These are phyloP conservation scores for Cheilosia vulpina DNA, from an alignment of 2,888 invertebrate genomes.

Conservation along the genomic window DNA sequence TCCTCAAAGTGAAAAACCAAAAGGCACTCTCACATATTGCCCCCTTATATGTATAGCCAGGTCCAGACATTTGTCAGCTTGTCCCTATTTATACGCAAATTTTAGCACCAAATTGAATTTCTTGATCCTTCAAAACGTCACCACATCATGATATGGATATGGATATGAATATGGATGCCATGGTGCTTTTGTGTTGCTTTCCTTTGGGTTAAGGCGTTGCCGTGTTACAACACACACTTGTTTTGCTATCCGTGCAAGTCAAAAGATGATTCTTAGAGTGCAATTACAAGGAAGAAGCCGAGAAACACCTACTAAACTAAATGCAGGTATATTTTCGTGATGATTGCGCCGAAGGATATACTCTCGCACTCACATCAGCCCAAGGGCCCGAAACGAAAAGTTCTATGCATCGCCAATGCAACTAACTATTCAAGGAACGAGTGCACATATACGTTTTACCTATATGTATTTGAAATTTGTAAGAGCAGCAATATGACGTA, in stretches of 20 bases:
- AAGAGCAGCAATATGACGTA: conserved; percentile 53
- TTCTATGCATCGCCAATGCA: conserved; percentile 49
- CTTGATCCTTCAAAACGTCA: conserved; percentile 35
- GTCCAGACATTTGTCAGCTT: conserved; percentile 6
- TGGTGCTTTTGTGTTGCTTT: conserved; percentile 30
- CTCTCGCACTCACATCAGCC: conserved; percentile 4
- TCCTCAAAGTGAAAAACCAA: conserved; percentile 13
- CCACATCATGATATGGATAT: neutral
- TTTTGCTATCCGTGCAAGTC: conserved; percentile 30
- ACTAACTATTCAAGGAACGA: conserved; percentile 42
- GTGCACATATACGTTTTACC: neutral
- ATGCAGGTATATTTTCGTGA: conserved; percentile 5
- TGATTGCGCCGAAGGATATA: conserved; percentile 28
- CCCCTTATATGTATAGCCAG: neutral
- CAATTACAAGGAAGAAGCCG: conserved; percentile 40
- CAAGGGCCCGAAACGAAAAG: conserved; percentile 61
- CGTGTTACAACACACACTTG: neutral
- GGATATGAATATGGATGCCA: neutral
- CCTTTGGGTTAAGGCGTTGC: conserved; percentile 4
- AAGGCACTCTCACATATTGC: conserved; percentile 21
- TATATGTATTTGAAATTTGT: conserved; percentile 11
- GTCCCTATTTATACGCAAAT: conserved; percentile 19
- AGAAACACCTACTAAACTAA: conserved; percentile 7
- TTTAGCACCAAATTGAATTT: conserved; percentile 33
- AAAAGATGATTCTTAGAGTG: conserved; percentile 61